phyloP scores from a whole-genome alignment of 92 coral and sea anemone genomes.

The Parazoanthus swiftii region DNA sequence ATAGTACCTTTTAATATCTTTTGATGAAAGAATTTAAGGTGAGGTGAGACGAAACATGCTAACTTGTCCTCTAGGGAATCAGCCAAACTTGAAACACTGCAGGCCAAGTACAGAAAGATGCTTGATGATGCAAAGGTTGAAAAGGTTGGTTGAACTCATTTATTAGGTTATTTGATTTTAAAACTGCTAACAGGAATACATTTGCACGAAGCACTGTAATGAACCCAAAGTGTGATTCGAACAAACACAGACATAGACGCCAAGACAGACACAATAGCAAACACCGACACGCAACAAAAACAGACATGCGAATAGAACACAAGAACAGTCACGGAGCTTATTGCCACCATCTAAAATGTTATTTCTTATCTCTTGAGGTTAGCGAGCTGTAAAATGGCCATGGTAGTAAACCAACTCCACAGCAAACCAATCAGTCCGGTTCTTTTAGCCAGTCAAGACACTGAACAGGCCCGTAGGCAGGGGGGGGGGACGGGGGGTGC shows the following conservation, averaged over 20 bases:
- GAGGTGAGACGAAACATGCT: not conserved
- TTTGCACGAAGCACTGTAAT: not conserved
- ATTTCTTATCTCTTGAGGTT: no score
- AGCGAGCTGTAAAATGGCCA: no score
- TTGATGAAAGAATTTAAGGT: not conserved
- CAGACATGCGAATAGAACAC: not conserved
- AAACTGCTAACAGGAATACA: no score
- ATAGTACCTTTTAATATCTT: no score
- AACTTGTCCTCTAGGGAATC: constrained; percentile 60
- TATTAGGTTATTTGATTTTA: not conserved
- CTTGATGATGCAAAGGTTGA: constrained; percentile 76
- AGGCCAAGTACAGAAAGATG: constrained; percentile 72
- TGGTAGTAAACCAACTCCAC: no score
- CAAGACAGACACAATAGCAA: not conserved
- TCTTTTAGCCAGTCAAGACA: no score
- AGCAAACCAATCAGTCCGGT: no score
- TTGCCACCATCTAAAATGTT: no score
- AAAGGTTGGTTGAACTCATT: constrained; percentile 59
- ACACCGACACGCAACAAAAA: not conserved
- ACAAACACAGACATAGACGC: no score
- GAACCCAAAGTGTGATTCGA: no score
- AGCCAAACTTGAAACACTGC: constrained; percentile 76
- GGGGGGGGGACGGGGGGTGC: no score
- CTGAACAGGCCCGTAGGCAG: no score
- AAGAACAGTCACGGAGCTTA: not conserved